Percentiles rank a stretch among this genome's conserved stretches.
Evolutionary conservation across 2,888 invertebrate species (phyloP).

Genomic region (Lasioglossum pauxillum): DNA sequence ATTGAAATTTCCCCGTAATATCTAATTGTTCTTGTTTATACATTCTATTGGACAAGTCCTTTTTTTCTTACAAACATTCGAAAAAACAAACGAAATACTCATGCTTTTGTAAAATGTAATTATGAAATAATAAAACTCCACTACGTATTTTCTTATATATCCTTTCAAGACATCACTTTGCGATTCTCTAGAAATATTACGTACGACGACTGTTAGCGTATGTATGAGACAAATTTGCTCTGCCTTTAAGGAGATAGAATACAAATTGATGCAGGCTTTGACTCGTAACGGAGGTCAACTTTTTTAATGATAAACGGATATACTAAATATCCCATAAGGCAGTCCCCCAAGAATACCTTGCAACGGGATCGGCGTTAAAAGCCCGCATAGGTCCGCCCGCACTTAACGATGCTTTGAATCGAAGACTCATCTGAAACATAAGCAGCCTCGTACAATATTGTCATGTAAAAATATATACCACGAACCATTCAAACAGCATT

Average conservation of each 20-base stretch:
- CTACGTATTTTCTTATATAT: slow-evolving; percentile 1
- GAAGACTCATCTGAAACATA: slow-evolving; percentile 84
- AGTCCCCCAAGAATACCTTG: slow-evolving; percentile 84
- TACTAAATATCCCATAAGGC: slow-evolving; percentile 82
- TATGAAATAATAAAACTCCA: slow-evolving; percentile 31
- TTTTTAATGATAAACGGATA: slow-evolving; percentile 62
- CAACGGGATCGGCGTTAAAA: slow-evolving; percentile 83
- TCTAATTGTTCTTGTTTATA: slow-evolving; percentile 51
- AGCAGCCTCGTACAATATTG: slow-evolving; percentile 84
- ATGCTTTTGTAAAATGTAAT: slow-evolving; percentile 22
- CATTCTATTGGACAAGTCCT: slow-evolving; percentile 30
- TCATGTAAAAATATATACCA: slow-evolving; percentile 59
- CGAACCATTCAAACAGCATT: slow-evolving; percentile 76
- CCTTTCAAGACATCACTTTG: slow-evolving; percentile 11
- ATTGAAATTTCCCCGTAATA: slow-evolving; percentile 61
- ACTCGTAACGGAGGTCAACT: slow-evolving; percentile 45
- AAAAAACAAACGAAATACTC: slow-evolving; percentile 8
- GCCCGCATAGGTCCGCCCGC: slow-evolving; percentile 82
- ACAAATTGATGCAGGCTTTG: slow-evolving; percentile 33
- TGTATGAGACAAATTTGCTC: slow-evolving; percentile 20
- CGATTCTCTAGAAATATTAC: slow-evolving; percentile 13
- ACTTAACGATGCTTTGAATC: slow-evolving; percentile 82
- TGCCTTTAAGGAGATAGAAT: slow-evolving; percentile 27
- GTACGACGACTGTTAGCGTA: slow-evolving; percentile 1
- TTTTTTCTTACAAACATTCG: slow-evolving; percentile 14